Base-by-base conservation (phyloP, 2,888 invertebrate species). In the Drosophila basisetae region DNA sequence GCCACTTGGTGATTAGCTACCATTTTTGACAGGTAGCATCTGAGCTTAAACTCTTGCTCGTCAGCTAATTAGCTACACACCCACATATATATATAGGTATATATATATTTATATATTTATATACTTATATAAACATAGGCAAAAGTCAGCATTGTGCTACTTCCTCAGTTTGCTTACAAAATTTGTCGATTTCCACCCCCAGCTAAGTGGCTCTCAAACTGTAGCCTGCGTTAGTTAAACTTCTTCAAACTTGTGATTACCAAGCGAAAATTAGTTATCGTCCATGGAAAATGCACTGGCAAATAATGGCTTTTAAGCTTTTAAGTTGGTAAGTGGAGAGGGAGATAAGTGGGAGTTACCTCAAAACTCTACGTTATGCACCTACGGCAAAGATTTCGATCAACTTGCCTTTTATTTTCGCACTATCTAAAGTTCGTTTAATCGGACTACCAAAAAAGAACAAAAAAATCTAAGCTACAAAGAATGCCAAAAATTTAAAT, bases 241-340 rank as follows among this genome's bases (percentile, higher is more conserved):
- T 82, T 78, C 22, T 56, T 60, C 50, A 59, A 82, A 80, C 56
- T 82, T 74, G 43, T 41, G 30, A 50, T 25, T 65, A 61, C 68
- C 31, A 35, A 62, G 75, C 65, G 73, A 76, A 86, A 85, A 86
- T 85, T 85, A 80, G 84, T 84, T 80, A 86, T 86, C 84, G 68
- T 85, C 82, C 82, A 60, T 59, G 73, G 66, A 35, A 63, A 71
- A 55, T 68, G 58, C 43, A 56, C 69, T 63, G 60, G 58, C 50
- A 62, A 65, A 74, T 68, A 79, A 63, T 73, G 68, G 30, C 41
- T 62, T 9, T 22, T 13, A 43, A 16, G 13, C 41, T 62, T 10
- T 22, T 16, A 47, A 25, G 13, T 18, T 18, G 2, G 6, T 39
- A 31, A 50, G 7, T 9, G 6, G 7, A 6, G 2, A 0, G n/a